Base-by-base conservation (phyloP, 35 echinoderm and acorn worm genomes). In the Holothuria glaberrima region DNA sequence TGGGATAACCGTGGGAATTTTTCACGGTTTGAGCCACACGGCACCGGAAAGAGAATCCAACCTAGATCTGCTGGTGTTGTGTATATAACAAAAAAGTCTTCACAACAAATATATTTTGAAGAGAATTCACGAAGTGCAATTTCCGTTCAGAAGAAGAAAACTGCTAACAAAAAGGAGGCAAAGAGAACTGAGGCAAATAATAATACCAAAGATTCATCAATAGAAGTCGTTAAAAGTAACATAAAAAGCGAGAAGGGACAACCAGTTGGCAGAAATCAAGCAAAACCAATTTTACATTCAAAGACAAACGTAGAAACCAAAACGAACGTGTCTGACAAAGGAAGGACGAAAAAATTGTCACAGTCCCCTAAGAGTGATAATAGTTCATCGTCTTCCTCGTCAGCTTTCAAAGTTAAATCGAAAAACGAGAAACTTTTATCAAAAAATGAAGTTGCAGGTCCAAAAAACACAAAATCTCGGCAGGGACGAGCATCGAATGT, bases 41-140 rank as follows among this genome's bases (percentile, higher is more conserved):
- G 50, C 36, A 59, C n/a, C 7, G 60, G 35, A 59, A 87, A 65
- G 44, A 87, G 62, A 36, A 69, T 69, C 9, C 85, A 71, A 48
- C 22, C 85, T 3, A 48, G 85, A 22, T 62, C 85, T 70, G 85
- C 85, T 12, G 61, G 62, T 24, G 85, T 87, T 60, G 44, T 87
- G 41, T 87, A 87, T 22, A 70, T 87, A n/a, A 87, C 85, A 5
- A 68, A 50, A 36, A 71, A 87, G 30, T 46, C 36, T 24, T 67
- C 44, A 19, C 59, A 71, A 25, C 85, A 87, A 27, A 69, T 87
- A 14, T 87, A 87, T 59, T 71, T 87, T 87, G 61, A 64, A 48
- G 85, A 87, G 9, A 87, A 87, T 71, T 71, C 63, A 3, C 61
- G 60, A 52, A 17, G 85, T 87, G 85, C 85, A 69, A 71, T 84